Evolutionary conservation across 2,797 vertebrate species (phyloP), one percentile per base, ranked within the genome.

Genomic region (Myiothlypis coronata): DNA sequence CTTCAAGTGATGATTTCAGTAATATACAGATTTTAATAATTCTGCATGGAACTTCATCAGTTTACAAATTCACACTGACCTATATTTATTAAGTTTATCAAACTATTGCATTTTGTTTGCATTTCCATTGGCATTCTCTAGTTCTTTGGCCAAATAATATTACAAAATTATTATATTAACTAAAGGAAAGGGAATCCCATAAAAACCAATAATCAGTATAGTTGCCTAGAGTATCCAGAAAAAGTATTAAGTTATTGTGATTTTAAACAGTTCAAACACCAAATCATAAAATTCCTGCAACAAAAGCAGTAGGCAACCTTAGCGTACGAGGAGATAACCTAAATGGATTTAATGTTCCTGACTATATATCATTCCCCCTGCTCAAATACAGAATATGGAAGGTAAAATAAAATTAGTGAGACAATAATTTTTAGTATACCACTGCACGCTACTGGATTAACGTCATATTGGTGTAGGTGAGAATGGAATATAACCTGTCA

Each of bases 1-100:
- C 83, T 95, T 92, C 70, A 84, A 89, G 78, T 71, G 72, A 89
- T 92, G 57, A 94, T 91, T 94, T 95, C 82, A 91, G 76, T 83
- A 96, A 72, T 81, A 95, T 50, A 95, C 11, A 79, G 53, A 92
- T 93, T 94, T 90, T 87, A 53, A 83, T 86, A 91, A 80, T 79
- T 87, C 82, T 83, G 53, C 39, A 76, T 70, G 90, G 70, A 94
- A 90, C 71, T 78, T 37, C 46, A 83, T 61, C 8, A 70, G 94
- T 83, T 93, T 72, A 75, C 43, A 92, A 81, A 95, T 91, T 82
- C 72, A 71, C 9, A 53, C 32, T 86, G 61, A 94, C 35, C 37
- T 82, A 41, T 17, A 32, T 89, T 87, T 92, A 80, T 53, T 80
- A 93, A 84, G 28, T 74, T 90, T 60, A 93, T 85, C 37, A 79